Conservation (phyloP, 2,113 vertebrate genomes). For the Halichoeres trimaculatus region DNA sequence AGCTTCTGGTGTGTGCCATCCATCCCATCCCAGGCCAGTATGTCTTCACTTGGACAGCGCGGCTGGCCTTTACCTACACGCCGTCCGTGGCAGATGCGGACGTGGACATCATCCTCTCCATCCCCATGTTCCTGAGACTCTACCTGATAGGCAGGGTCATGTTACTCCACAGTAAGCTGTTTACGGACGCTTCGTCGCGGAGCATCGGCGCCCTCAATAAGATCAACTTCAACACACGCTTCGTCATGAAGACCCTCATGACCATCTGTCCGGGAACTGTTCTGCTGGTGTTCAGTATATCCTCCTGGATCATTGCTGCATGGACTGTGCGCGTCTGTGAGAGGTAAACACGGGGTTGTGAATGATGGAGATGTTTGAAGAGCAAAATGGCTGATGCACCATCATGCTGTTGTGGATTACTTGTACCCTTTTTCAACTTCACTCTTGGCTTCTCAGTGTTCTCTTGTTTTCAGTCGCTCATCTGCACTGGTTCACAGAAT, state of each 20-base stretch:
- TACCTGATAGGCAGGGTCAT: conserved; percentile 94
- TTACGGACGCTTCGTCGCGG: conserved; percentile 93
- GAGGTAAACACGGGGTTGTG: conserved; percentile 83
- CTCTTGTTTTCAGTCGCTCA: conserved; percentile 49
- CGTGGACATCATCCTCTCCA: conserved; percentile 93
- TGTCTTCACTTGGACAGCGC: conserved; percentile 92
- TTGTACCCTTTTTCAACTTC: conserved; percentile 43
- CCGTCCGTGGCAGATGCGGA: conserved; percentile 90
- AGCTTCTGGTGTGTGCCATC: conserved; percentile 93
- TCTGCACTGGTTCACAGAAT: conserved; percentile 39
- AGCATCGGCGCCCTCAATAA: conserved; percentile 91
- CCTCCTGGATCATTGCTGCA: conserved; percentile 95
- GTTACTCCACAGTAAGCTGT: conserved; percentile 94
- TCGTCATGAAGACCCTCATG: conserved; percentile 97
- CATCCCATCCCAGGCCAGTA: conserved; percentile 94
- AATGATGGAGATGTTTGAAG: conserved; percentile 46
- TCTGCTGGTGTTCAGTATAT: conserved; percentile 95
- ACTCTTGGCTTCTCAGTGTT: conserved; percentile 46
- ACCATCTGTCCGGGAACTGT: conserved; percentile 95
- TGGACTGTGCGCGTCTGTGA: conserved; percentile 96
- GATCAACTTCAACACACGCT: conserved; percentile 96
- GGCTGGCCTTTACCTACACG: conserved; percentile 90
- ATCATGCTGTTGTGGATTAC: conserved; percentile 45
- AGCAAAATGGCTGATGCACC: conserved; percentile 57
- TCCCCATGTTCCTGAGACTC: conserved; percentile 96